Evolutionary conservation across 2,113 vertebrate species (phyloP).

Genomic region (Mustela nigripes): DNA sequence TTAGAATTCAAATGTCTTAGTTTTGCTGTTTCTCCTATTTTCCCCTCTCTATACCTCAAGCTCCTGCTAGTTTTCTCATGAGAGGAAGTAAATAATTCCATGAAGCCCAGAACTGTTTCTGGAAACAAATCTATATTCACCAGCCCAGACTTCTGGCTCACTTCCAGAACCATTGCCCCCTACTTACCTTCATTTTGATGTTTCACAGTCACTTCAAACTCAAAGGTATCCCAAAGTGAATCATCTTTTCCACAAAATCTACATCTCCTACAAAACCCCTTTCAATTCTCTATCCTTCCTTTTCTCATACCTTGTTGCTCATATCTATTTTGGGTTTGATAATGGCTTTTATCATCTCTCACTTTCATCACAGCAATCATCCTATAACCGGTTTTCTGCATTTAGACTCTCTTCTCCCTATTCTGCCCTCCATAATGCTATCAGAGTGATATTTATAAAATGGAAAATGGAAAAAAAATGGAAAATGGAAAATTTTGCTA

Average conservation of each 20-base stretch:
- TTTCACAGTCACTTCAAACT: conserved; percentile 13
- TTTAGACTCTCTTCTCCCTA: background rate
- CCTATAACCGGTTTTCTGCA: background rate
- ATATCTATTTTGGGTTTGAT: conserved; percentile 24
- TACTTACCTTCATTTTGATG: background rate
- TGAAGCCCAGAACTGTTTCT: background rate
- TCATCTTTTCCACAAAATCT: background rate
- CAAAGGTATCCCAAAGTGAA: conserved; percentile 17
- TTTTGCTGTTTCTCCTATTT: background rate
- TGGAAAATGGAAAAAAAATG: background rate
- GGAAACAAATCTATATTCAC: background rate
- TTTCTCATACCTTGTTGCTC: background rate
- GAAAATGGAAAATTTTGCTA: background rate
- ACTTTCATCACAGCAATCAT: background rate
- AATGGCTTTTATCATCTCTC: background rate
- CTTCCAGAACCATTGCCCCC: background rate
- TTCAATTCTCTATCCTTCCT: background rate
- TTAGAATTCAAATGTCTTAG: background rate
- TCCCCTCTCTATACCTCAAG: background rate
- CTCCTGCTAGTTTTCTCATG: background rate
- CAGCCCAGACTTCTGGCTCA: background rate
- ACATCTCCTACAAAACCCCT: background rate
- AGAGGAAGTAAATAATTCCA: background rate
- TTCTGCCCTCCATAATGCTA: background rate
- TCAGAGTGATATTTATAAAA: background rate